Base-by-base conservation (phyloP, 2,888 invertebrate genomes). In the Lithophane semibrunnea region DNA sequence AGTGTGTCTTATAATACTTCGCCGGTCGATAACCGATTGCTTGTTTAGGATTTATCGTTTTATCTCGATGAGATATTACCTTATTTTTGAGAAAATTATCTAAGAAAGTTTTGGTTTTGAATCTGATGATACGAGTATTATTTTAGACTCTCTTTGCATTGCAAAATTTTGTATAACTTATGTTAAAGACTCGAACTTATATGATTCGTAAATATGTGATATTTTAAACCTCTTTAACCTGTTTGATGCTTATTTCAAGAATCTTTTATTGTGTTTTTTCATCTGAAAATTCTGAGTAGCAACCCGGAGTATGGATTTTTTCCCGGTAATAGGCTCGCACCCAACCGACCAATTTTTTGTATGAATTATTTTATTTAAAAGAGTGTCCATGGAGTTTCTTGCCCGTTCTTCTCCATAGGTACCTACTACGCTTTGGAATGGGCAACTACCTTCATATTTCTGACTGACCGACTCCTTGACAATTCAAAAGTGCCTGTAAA, bases 1-100 rank as follows among this genome's bases (percentile, higher is more conserved):
- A 86, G 87, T 88, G 71, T 88, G 75, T 87, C 81, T 87, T 84
- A 82, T 85, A 91, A 89, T 91, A 91, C 82, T 85, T 74, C 49
- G 56, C 3, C 54, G 80, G 56, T 82, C 82, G 82, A 83, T 79
- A 84, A 71, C 69, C 71, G 80, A 84, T 87, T 75, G 70, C 75
- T 79, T 82, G 73, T 76, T 73, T 63, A 69, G 37, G 72, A 71
- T 79, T 84, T 65, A 52, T 70, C 58, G 77, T 70, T 75, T 21
- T 24, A 29, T 63, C 67, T 70, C 70, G 54, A 84, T 58, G 18
- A 73, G 49, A 13, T 65, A 52, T 75, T 64, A 60, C 18, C n/a
- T 71, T 21, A 70, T 49, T 69, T 82, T 49, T 54, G 21, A 7
- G n/a, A 16, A n/a, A 54, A 54, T 52, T 0, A 68, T 54, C 5